Base-by-base conservation (phyloP, 2,888 invertebrate species). In the Drosophila siamana region DNA sequence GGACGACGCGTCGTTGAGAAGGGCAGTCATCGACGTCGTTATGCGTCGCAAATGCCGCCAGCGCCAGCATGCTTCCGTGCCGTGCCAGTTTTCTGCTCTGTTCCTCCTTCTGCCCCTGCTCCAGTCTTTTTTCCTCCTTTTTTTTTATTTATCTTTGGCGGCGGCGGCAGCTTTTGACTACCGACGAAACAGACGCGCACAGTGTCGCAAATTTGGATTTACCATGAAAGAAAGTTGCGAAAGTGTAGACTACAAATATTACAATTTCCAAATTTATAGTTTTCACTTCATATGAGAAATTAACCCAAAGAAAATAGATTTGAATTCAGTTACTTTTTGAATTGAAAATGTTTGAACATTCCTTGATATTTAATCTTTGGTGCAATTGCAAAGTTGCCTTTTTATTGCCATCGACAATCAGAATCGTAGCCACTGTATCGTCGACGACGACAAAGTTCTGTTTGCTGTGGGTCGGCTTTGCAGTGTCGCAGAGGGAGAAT, bases 1-100 rank as follows among this genome's bases (percentile, higher is more conserved):
- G 50, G 40, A 56, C 61, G 44, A 30, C 22, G 30, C 36, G 69
- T 44, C 56, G 56, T 38, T 46, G 61, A 54, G 67, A 57, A 67
- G 78, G 86, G 86, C 83, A 80, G 83, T 83, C 86, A 86, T 82
- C 85, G 86, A 87, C 86, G 80, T 88, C 88, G 86, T 86, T 86
- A 88, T 80, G 88, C 80, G 76, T 67, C 57, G 75, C 67, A 71
- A 86, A 80, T 79, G 88, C 86, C 89, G 86, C 81, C 78, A 81
- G 86, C 88, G 86, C 75, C 86, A 80, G 78, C 86, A 78, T 81
- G 88, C 83, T 86, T 85, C 84, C 83, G 82, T 75, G 74, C 71
- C 77, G 73, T 69, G 80, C 80, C 76, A 82, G 64, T 70, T 69
- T 40, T 50, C 46, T 56, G 51, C 40, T 36, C 40, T 41, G 41